Evolutionary conservation across 2,113 vertebrate species (phyloP), one percentile per base, ranked within the genome.

Genomic region (Micromys minutus): DNA sequence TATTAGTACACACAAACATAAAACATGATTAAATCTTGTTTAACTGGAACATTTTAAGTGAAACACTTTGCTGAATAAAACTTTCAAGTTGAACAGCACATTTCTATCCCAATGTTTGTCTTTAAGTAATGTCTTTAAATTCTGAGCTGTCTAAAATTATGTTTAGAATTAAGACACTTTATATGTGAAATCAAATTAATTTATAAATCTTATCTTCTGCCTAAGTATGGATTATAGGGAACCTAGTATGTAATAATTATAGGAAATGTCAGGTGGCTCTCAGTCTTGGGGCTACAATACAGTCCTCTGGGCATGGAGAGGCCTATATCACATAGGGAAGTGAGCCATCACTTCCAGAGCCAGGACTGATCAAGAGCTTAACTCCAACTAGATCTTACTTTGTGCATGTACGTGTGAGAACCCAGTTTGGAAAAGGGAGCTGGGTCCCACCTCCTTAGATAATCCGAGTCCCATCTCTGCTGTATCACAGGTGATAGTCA

Each of bases 41-140:
- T 97, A 94, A 76, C 88, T 88, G 86, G 71, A 92, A 92, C 45
- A 65, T 94, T 94, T 89, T 92, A 94, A 96, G 90, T 86, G 65
- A 97, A 88, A 57, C 52, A 88, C 59, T 95, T 39, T 61, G 26
- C 84, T 95, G 90, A 97, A 96, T 88, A 94, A 47, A 96, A 93
- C 88, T 95, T 96, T 93, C 80, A 95, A 65, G 71, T 93, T 88
- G 97, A 92, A 61, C 26, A 92, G 65, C 92, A 94, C 24, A 65
- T 92, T 79, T 94, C 55, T 88, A 57, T 92, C 93, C 94, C 26
- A 52, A 42, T 63, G 22, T 91, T 63, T 84, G 21, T 93, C 84
- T 93, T 95, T 93, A 96, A 97, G 90, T 93, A 92, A 91, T 71
- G 95, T 89, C 79, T 81, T 92, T 96, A 90, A 95, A 86, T 79